Evolutionary conservation across 2,888 invertebrate species (phyloP).

Genomic region (Aporophyla nigra): DNA sequence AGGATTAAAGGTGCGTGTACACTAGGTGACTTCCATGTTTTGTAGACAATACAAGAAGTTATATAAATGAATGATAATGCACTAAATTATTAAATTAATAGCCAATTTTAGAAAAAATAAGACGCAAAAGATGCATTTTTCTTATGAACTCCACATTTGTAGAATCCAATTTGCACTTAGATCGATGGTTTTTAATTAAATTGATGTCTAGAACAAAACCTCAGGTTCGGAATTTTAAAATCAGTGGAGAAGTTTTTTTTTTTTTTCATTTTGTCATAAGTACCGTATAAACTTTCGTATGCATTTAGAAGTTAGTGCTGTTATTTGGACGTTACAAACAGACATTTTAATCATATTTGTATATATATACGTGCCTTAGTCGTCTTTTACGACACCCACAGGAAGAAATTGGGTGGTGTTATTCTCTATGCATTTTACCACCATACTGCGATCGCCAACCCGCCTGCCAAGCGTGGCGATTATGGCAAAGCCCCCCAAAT

Average conservation of each 20-base stretch:
- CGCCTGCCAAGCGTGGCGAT: too few relatives aligned
- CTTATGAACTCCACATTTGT: background rate
- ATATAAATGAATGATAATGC: background rate
- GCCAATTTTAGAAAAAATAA: background rate
- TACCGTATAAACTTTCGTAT: too few relatives aligned
- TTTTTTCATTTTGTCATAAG: too few relatives aligned
- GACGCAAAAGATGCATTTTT: background rate
- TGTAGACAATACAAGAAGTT: background rate
- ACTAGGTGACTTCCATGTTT: constrained; percentile 1
- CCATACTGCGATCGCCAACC: too few relatives aligned
- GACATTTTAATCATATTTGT: too few relatives aligned
- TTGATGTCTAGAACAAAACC: background rate
- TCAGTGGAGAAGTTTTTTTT: background rate
- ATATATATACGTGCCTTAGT: too few relatives aligned
- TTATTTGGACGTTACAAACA: too few relatives aligned
- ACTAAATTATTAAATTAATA: background rate
- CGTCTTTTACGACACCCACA: too few relatives aligned
- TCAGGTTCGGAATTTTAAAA: background rate
- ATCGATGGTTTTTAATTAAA: background rate
- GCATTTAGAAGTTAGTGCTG: too few relatives aligned
- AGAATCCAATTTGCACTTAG: background rate
- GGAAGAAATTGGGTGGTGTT: too few relatives aligned
- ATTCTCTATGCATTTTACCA: too few relatives aligned
- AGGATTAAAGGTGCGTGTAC: constrained; percentile 18
- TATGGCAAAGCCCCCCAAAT: too few relatives aligned